These are phyloP conservation scores for Drosophila grimshawi DNA, from an alignment of 1,140 invertebrate genomes.

Conservation along the genomic window DNA sequence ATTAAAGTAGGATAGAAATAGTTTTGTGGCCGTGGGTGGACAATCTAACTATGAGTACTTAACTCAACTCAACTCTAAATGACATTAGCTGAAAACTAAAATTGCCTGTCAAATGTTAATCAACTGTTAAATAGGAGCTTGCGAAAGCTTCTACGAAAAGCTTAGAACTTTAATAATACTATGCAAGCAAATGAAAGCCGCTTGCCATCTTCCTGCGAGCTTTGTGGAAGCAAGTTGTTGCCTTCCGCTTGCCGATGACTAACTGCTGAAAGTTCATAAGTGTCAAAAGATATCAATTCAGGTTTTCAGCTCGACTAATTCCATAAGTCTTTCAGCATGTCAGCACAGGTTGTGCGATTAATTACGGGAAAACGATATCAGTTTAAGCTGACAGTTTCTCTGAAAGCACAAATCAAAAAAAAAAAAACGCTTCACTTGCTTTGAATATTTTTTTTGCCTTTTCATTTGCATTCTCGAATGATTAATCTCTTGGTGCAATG, in stretches of 20 bases:
- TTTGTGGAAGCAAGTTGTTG: too few relatives aligned
- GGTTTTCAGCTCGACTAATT: too few relatives aligned
- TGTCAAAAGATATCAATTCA: too few relatives aligned
- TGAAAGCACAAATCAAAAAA: background rate
- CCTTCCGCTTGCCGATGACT: too few relatives aligned
- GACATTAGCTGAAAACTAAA: constrained; percentile 15
- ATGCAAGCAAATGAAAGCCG: too few relatives aligned
- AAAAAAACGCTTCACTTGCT: background rate
- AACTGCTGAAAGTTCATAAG: too few relatives aligned
- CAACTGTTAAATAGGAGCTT: background rate
- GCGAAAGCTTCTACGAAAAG: background rate
- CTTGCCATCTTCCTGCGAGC: too few relatives aligned
- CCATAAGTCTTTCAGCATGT: background rate
- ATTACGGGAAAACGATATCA: background rate
- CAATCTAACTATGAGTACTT: constrained; percentile 31
- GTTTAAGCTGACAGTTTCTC: background rate
- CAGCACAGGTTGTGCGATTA: background rate
- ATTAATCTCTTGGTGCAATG: constrained; percentile 4
- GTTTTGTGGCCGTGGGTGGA: constrained; percentile 27
- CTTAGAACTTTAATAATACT: background rate
- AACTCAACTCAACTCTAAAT: constrained; percentile 8
- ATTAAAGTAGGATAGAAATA: constrained; percentile 38
- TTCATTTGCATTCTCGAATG: background rate
- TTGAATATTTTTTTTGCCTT: background rate
- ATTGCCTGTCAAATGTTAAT: background rate